Percentiles rank a stretch among this genome's conserved stretches.
Evolutionary conservation across 2,113 vertebrate species (phyloP).

Genomic region (Ondatra zibethicus): DNA sequence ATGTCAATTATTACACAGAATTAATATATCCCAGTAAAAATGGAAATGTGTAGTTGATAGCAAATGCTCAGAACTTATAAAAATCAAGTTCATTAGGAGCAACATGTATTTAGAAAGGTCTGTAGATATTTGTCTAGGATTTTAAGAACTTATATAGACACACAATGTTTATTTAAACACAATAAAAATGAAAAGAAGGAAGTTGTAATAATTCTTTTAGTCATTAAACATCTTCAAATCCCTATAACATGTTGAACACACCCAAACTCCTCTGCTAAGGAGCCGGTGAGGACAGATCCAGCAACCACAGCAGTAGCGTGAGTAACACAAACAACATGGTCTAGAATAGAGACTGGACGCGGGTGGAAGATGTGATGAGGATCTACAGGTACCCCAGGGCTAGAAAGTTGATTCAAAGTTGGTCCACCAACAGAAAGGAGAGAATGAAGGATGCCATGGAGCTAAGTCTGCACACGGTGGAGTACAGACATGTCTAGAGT

Average conservation of each 20-base stretch:
- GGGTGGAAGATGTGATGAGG: neutral
- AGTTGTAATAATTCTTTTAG: neutral
- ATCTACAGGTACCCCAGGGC: neutral
- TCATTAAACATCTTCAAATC: neutral
- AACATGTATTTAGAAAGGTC: conserved; percentile 12
- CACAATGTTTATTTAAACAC: conserved; percentile 20
- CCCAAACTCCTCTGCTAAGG: neutral
- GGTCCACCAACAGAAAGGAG: neutral
- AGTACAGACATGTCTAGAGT: neutral
- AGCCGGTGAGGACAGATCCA: neutral
- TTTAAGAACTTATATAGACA: conserved; percentile 9
- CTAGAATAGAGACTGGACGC: neutral
- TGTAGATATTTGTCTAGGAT: neutral
- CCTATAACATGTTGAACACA: neutral
- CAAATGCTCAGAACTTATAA: neutral
- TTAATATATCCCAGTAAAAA: neutral
- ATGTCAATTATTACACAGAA: neutral
- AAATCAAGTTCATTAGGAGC: conserved; percentile 13
- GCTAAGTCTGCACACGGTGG: neutral
- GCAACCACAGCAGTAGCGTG: neutral
- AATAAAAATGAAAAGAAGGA: conserved; percentile 49
- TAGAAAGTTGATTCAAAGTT: neutral
- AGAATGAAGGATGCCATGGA: neutral
- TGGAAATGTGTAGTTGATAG: neutral
- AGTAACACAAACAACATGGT: neutral